Percentiles rank a stretch among this genome's conserved stretches.
phyloP scores from a whole-genome alignment of 1,140 invertebrate genomes.

The Apis cerana region DNA sequence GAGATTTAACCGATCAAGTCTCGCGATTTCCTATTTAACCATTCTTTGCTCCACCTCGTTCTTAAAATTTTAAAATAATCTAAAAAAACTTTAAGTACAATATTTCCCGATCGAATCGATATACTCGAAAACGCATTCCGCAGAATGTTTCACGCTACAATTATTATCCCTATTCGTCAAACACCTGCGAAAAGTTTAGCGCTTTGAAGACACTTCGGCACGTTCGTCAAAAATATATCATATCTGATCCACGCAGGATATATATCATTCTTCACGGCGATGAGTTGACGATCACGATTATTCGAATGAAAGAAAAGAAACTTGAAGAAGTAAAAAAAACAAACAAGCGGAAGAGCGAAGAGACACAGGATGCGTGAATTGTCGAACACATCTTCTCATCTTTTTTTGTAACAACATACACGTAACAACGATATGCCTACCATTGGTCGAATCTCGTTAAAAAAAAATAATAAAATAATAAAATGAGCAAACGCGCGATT shows the following conservation, averaged over 20 bases:
- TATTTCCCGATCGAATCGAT: not conserved
- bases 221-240: too few species aligned
- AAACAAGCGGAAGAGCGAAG: too few species aligned
- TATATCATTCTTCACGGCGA: not conserved
- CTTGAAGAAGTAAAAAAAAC: not conserved
- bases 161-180: not conserved
- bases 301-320: not conserved
- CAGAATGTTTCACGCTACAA: not conserved
- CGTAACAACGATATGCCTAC: conserved; percentile 11
- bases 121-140: not conserved
- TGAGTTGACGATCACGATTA: not conserved
- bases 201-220: not conserved
- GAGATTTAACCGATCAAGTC: conserved; percentile 57
- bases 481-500: conserved; percentile 68
- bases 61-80: not conserved
- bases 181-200: not conserved
- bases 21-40: not conserved
- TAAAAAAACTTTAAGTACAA: conserved; percentile 34
- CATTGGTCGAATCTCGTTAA: conserved; percentile 33
- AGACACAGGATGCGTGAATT: not conserved
- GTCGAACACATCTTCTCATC: not conserved
- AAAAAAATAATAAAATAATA: conserved; percentile 49
- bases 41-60: not conserved
- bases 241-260: not conserved
- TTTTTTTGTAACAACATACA: not conserved